A percentile compares a stretch with the other conserved stretches of the same genome.
phyloP scores from a whole-genome alignment of 2,888 invertebrate genomes.

The Lithophane semibrunnea region DNA sequence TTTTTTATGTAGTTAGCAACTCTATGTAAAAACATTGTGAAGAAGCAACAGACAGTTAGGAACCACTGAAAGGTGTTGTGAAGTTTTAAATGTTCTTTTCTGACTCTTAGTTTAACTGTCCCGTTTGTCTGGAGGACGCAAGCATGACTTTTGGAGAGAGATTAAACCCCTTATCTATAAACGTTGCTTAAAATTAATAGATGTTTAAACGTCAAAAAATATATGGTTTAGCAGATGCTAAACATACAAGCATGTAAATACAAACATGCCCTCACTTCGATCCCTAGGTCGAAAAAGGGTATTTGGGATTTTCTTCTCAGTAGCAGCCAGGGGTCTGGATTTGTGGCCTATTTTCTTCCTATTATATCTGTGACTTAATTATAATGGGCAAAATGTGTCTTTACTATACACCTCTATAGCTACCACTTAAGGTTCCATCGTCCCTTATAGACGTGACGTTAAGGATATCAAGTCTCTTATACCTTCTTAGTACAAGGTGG shows the following conservation, averaged over 20 bases:
- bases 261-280: neutral
- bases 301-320: neutral
- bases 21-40: conserved; percentile 64
- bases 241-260: no score
- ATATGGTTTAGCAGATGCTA: no score
- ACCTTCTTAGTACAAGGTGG: conserved; percentile 58
- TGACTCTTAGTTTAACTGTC: conserved; percentile 6
- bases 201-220: no score
- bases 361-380: neutral
- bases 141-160: neutral
- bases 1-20: conserved; percentile 65
- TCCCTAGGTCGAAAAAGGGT: neutral
- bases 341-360: neutral
- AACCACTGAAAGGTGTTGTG: conserved; percentile 71
- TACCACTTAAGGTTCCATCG: neutral
- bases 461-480: conserved; percentile 69
- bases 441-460: neutral
- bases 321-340: neutral
- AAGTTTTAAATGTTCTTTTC: conserved; percentile 74
- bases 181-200: no score
- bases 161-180: no score
- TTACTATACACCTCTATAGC: neutral
- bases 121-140: neutral
- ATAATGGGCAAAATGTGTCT: neutral
- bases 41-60: conserved; percentile 58